These are phyloP conservation scores for Anoura caudifer DNA, from an alignment of 2,113 vertebrate genomes.

Conservation along the genomic window DNA sequence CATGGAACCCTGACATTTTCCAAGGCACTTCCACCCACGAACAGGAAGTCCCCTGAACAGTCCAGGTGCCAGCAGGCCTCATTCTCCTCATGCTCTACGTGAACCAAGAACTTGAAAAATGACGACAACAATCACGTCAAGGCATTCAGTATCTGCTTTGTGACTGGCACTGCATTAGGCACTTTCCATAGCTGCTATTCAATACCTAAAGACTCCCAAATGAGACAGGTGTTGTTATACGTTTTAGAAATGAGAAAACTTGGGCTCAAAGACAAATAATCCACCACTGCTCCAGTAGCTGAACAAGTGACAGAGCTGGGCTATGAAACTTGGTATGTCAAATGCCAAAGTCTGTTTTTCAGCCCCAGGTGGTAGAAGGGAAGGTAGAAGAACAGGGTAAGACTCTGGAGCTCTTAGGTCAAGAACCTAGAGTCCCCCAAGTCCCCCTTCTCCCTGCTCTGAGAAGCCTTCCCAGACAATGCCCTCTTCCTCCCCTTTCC, in stretches of 20 bases:
- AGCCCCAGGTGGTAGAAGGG: neutral
- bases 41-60: neutral
- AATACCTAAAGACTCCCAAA: neutral
- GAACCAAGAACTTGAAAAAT: neutral
- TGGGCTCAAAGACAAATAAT: neutral
- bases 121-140: neutral
- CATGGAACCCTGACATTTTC: neutral
- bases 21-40: neutral
- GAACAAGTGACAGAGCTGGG: neutral
- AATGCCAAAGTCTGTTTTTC: neutral
- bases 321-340: neutral
- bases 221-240: neutral
- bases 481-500: neutral
- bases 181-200: neutral
- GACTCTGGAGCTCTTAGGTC: neutral
- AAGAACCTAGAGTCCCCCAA: neutral
- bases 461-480: neutral
- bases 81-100: neutral
- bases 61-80: neutral
- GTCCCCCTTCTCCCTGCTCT: neutral
- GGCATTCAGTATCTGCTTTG: neutral
- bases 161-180: neutral
- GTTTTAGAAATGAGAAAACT: neutral
- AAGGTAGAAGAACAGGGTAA: neutral
- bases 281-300: neutral